Evolutionary conservation across 2,888 invertebrate genomes (phyloP), one percentile per base, ranked within the genome.

Genomic region (Gibbula magus): DNA sequence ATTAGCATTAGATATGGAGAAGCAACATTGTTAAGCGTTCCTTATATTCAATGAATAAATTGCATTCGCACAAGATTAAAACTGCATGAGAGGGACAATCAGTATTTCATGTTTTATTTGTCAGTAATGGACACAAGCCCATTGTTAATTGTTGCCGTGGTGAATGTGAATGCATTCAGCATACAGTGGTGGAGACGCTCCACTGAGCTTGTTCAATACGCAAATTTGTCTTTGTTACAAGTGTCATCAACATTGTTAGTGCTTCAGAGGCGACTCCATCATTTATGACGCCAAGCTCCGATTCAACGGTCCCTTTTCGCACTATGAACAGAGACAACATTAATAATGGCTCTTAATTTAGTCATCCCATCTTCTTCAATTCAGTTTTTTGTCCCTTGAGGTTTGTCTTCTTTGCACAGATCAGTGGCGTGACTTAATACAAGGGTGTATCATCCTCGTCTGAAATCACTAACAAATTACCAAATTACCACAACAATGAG

Each of bases 211-310:
- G 25, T 29, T 29, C 61, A 61, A 61, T 61, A n/a, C 25, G 25
- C 29, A 61, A 61, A 61, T 61, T 61, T 61, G 29, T 61, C 61
- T n/a, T 61, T 61, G 61, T 61, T 61, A 29, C 61, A 61, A 61
- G 61, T 61, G 61, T 61, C 29, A 61, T 61, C 61, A 61, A 61
- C 61, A 61, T 61, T 61, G 61, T 61, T 61, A 29, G n/a, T 10
- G 45, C 45, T 61, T 61, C 25, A 25, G 61, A 29, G 61, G 25
- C 29, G 61, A 61, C 61, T 61, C 61, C 61, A 61, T 61, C 61
- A 61, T 61, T 61, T 61, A 61, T 61, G 18, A 61, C n/a, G 29
- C 25, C 29, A 18, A n/a, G 61, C 29, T 61, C 61, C 29, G 29
- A 61, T 61, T 61, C 61, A 61, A 25, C 25, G 61, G 61, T 61